Conservation (phyloP, 2,113 vertebrate genomes). For the Crotalus helleri region DNA sequence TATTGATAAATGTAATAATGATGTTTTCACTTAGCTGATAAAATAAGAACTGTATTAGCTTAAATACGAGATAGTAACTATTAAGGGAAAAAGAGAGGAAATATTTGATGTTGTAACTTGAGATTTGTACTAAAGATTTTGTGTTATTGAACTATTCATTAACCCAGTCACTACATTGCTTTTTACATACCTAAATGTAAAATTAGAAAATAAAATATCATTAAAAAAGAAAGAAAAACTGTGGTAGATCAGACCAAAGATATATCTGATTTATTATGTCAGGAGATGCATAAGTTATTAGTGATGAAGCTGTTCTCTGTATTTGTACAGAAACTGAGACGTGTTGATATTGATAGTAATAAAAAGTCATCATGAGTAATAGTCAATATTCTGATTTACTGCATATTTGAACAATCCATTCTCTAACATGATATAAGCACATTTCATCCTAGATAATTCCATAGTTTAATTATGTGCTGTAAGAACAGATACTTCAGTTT, state of each 20-base stretch:
- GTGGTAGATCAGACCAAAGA: not conserved
- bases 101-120: too few relatives aligned
- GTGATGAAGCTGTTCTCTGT: not conserved
- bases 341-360: not conserved
- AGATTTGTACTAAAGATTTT: too few relatives aligned
- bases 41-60: too few relatives aligned
- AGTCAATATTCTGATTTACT: not conserved
- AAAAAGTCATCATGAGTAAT: not conserved
- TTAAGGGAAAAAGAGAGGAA: too few relatives aligned
- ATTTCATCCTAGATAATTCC: not conserved
- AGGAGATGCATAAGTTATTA: not conserved
- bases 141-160: too few relatives aligned
- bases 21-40: too few relatives aligned
- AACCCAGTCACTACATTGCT: too few relatives aligned
- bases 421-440: not conserved
- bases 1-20: too few relatives aligned
- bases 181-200: too few relatives aligned
- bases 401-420: not conserved
- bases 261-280: not conserved
- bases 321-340: not conserved
- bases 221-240: too few relatives aligned
- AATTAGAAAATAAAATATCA: too few relatives aligned
- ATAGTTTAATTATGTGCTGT: not conserved
- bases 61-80: too few relatives aligned
- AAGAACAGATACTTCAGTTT: not conserved